Conservation (phyloP, 1,140 invertebrate genomes). For the Tyrophagus putrescentiae region DNA sequence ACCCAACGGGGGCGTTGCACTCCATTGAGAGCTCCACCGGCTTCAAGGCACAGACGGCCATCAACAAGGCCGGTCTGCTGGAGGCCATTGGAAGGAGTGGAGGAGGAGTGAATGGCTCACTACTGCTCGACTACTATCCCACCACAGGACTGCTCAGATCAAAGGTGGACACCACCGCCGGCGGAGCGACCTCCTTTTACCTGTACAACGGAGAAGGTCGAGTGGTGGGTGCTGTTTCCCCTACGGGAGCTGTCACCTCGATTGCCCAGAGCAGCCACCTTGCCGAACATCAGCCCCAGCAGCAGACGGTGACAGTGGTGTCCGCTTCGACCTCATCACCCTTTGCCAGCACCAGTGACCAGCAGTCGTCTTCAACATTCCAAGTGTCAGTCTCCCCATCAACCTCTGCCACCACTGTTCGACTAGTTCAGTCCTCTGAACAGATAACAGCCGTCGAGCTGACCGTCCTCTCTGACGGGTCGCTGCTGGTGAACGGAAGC, state of each 20-base stretch:
- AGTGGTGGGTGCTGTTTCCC: conserved; percentile 71
- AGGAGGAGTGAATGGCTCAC: conserved; percentile 78
- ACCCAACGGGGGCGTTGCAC: conserved; percentile 56
- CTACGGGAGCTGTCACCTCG: conserved; percentile 72
- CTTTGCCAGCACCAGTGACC: too few species aligned
- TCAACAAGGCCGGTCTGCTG: conserved; percentile 49
- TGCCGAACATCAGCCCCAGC: conserved; percentile 70
- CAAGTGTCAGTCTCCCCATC: too few species aligned
- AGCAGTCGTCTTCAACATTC: too few species aligned
- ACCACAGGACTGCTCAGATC: conserved; percentile 59
- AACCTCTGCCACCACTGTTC: too few species aligned
- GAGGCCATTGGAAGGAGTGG: conserved; percentile 74
- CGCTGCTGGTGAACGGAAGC: conserved; percentile 36
- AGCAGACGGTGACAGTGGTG: too few species aligned
- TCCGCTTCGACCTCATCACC: too few species aligned
- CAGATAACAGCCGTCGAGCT: too few species aligned
- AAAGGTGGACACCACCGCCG: conserved; percentile 55
- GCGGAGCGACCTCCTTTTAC: conserved; percentile 79
- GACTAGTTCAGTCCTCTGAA: too few species aligned
- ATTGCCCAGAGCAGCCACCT: conserved; percentile 69
- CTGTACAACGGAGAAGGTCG: conserved; percentile 88
- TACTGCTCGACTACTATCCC: conserved; percentile 86
- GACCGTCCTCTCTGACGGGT: conserved; percentile 34
- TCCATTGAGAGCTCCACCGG: conserved; percentile 85
- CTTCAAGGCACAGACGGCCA: conserved; percentile 73